A percentile compares a stretch with the other conserved stretches of the same genome.
Conservation (phyloP, 2,113 vertebrate genomes). For the Pseudolaguvia tuberculata region DNA sequence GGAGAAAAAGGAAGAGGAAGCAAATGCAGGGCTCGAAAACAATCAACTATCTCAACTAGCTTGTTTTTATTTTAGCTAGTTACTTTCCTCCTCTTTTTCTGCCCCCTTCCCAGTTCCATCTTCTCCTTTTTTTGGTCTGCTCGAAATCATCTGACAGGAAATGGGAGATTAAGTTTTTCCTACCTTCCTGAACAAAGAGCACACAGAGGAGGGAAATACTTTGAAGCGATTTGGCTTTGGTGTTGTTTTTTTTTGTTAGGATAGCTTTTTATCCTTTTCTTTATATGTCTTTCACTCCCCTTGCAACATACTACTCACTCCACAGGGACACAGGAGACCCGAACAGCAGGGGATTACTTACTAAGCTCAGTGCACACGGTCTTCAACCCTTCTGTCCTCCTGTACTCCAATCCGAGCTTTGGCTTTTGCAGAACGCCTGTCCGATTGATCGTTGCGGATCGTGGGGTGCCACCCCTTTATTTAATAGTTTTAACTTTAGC, state of each 20-base stretch:
- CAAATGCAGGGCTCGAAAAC: not conserved
- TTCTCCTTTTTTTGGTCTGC: conserved; percentile 65
- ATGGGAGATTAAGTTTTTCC: conserved; percentile 94
- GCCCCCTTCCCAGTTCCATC: conserved; percentile 42
- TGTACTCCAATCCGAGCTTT: conserved; percentile 1
- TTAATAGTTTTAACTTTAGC: conserved; percentile 85
- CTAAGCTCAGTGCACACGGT: conserved; percentile 13
- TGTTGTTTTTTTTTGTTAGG: conserved; percentile 10
- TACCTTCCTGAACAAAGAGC: conserved; percentile 94
- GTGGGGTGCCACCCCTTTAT: conserved; percentile 72
- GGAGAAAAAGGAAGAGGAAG: not conserved
- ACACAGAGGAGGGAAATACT: conserved; percentile 77
- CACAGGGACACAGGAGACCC: conserved; percentile 26
- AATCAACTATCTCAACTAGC: conserved; percentile 8
- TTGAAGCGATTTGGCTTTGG: conserved; percentile 56
- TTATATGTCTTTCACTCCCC: conserved; percentile 24
- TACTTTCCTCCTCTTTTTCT: conserved; percentile 24
- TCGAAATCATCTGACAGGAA: conserved; percentile 97
- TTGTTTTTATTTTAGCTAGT: conserved; percentile 28
- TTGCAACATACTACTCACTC: conserved; percentile 32
- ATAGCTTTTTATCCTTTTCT: conserved; percentile 34
- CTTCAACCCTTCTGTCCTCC: conserved; percentile 24
- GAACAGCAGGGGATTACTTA: conserved; percentile 27
- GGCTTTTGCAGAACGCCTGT: conserved; percentile 17
- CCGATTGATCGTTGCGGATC: conserved; percentile 63